Conservation (phyloP, 1,140 invertebrate genomes). For the Oncopodura yosiiana region DNA sequence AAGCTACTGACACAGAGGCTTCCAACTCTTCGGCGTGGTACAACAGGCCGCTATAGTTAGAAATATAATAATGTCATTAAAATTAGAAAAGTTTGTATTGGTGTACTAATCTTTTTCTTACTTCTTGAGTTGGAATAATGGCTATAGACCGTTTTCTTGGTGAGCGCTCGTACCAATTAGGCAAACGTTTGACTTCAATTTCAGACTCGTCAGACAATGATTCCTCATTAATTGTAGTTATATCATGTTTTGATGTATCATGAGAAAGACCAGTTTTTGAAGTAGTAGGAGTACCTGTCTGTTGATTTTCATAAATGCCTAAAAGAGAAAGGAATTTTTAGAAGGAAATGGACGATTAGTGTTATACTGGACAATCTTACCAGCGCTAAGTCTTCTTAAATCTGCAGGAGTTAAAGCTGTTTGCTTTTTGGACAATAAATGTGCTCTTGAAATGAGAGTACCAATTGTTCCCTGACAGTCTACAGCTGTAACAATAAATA, state of each 20-base stretch:
- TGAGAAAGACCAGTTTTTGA: slow-evolving; percentile 17
- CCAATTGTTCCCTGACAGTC: slow-evolving; percentile 21
- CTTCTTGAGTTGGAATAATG: slow-evolving; percentile 6
- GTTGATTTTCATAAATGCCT: slow-evolving; percentile 17
- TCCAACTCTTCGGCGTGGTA: slow-evolving; percentile 13
- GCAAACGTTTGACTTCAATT: slow-evolving; percentile 1
- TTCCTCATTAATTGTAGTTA: slow-evolving; percentile 28
- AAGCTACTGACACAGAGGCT: slow-evolving; percentile 24
- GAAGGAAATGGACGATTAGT: background rate
- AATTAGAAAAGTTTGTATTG: background rate
- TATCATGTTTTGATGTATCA: slow-evolving; percentile 28
- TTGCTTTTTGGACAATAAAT: background rate
- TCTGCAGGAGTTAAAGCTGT: slow-evolving; percentile 23
- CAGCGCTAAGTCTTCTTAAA: slow-evolving; percentile 25
- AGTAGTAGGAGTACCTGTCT: slow-evolving; percentile 5
- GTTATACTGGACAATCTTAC: background rate
- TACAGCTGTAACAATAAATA: slow-evolving; percentile 16
- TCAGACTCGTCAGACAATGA: slow-evolving; percentile 9
- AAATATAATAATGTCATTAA: background rate
- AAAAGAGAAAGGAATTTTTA: background rate
- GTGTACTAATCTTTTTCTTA: background rate
- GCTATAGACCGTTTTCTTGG: slow-evolving; percentile 27
- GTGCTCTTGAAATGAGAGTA: slow-evolving; percentile 17
- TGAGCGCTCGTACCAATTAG: slow-evolving; percentile 33
- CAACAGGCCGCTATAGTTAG: background rate